Evolutionary conservation across 2,113 vertebrate species (phyloP).

Genomic region (Oryzias curvinotus): DNA sequence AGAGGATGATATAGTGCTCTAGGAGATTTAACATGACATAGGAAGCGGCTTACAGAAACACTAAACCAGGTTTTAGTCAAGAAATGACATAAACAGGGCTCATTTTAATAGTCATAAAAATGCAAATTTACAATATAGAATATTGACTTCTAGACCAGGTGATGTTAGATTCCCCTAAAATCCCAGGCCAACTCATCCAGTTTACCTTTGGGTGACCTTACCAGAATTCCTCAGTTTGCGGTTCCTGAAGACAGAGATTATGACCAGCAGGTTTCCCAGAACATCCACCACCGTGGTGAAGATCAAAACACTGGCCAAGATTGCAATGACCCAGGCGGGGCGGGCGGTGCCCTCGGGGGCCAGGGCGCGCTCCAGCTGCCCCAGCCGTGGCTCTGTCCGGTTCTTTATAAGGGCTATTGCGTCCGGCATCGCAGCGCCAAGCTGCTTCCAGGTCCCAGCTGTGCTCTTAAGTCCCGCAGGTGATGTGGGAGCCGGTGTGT

Average conservation of each 20-base stretch:
- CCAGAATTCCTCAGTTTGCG: conserved; percentile 88
- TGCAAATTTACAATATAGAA: not conserved
- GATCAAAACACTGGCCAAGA: conserved; percentile 84
- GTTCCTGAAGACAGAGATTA: conserved; percentile 87
- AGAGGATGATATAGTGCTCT: too few species aligned
- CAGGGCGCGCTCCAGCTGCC: conserved; percentile 60
- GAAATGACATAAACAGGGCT: not conserved
- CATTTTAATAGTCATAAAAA: not conserved
- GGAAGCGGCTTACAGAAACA: too few species aligned
- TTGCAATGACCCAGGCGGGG: conserved; percentile 81
- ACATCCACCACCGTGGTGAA: conserved; percentile 88
- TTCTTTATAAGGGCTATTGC: conserved; percentile 77
- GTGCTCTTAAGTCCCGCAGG: conserved; percentile 38
- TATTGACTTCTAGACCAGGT: not conserved
- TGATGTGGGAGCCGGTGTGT: conserved; percentile 41
- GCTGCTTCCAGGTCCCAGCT: conserved; percentile 27
- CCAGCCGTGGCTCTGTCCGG: conserved; percentile 75
- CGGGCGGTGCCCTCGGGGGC: conserved; percentile 57
- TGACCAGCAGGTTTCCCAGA: conserved; percentile 86
- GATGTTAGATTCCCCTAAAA: not conserved
- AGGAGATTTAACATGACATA: too few species aligned
- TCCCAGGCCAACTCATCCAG: not conserved
- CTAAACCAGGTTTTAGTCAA: not conserved
- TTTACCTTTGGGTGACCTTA: conserved; percentile 54
- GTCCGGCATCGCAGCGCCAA: conserved; percentile 74